These are phyloP conservation scores for Oncorhynchus nerka DNA, from an alignment of 2,113 vertebrate species.

Conservation along the genomic window DNA sequence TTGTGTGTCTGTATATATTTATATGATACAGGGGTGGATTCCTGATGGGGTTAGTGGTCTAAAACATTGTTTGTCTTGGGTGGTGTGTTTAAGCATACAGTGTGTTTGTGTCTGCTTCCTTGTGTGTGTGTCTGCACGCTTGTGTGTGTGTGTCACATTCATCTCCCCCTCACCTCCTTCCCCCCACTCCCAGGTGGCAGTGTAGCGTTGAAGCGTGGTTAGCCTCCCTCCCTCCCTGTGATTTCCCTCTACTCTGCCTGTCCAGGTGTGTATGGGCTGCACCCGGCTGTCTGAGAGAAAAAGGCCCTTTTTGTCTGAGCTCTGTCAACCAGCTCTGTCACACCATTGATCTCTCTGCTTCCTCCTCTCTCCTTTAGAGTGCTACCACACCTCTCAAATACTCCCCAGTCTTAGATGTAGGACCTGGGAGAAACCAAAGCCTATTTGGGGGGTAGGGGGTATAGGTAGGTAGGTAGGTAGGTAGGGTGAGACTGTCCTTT, in stretches of 20 bases:
- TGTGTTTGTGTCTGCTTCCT: neutral
- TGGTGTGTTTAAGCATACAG: neutral
- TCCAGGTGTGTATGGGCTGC: slow-evolving; percentile 94
- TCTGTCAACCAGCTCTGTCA: slow-evolving; percentile 82
- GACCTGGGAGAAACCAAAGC: slow-evolving; percentile 84
- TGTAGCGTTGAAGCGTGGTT: slow-evolving; percentile 67
- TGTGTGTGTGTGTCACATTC: slow-evolving; percentile 8
- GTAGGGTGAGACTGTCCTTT: slow-evolving; percentile 81
- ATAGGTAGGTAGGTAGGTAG: slow-evolving; percentile 65
- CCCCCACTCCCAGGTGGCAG: slow-evolving; percentile 66
- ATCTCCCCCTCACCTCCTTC: slow-evolving; percentile 23
- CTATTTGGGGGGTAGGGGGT: slow-evolving; percentile 79
- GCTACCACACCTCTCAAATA: slow-evolving; percentile 76
- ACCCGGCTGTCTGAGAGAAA: slow-evolving; percentile 81
- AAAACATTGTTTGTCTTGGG: neutral
- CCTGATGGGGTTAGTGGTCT: too few relatives aligned
- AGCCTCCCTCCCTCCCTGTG: slow-evolving; percentile 63
- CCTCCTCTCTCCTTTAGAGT: slow-evolving; percentile 68
- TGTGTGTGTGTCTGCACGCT: neutral
- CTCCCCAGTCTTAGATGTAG: slow-evolving; percentile 80
- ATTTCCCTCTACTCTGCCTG: slow-evolving; percentile 50
- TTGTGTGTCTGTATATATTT: neutral
- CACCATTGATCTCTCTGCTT: slow-evolving; percentile 84
- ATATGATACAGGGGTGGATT: neutral
- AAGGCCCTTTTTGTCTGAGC: slow-evolving; percentile 89